phyloP scores from a whole-genome alignment of 2,888 invertebrate species.

The Torymus texanus region DNA sequence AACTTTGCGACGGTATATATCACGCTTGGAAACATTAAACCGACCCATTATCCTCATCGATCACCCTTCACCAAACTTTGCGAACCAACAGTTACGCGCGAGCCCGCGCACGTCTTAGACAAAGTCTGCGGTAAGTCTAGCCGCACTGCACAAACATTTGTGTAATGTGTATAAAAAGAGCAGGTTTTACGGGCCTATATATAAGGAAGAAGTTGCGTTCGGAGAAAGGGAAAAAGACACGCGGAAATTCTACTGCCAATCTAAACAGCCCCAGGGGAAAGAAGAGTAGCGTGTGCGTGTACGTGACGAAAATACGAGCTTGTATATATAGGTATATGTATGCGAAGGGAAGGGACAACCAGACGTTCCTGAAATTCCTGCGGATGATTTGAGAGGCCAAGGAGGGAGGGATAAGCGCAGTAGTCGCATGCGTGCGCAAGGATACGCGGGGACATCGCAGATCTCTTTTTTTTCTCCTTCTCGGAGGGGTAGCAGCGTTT shows the following conservation, averaged over 20 bases:
- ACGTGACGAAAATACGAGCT: slow-evolving; percentile 46
- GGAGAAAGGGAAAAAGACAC: not conserved
- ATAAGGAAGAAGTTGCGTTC: not conserved
- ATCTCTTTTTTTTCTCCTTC: too few relatives aligned
- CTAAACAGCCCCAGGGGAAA: slow-evolving; percentile 50
- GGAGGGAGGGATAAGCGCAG: too few relatives aligned
- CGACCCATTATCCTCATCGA: not conserved
- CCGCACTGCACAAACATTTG: slow-evolving; percentile 11
- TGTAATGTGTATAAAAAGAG: not conserved
- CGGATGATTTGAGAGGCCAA: too few relatives aligned
- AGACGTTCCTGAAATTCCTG: too few relatives aligned
- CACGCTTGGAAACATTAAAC: not conserved
- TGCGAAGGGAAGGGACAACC: too few relatives aligned
- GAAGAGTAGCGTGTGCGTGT: not conserved
- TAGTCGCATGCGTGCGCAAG: too few relatives aligned
- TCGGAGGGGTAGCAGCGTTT: too few relatives aligned
- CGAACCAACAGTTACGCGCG: not conserved
- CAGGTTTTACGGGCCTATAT: too few relatives aligned
- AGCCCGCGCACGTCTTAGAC: not conserved
- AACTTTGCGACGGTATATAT: not conserved
- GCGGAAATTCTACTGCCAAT: slow-evolving; percentile 57
- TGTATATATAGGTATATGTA: too few relatives aligned
- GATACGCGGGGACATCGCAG: too few relatives aligned
- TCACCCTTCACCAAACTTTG: not conserved
- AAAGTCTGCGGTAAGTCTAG: slow-evolving; percentile 12